Conservation (phyloP, 1,140 invertebrate species). For the Papilio helenus region DNA sequence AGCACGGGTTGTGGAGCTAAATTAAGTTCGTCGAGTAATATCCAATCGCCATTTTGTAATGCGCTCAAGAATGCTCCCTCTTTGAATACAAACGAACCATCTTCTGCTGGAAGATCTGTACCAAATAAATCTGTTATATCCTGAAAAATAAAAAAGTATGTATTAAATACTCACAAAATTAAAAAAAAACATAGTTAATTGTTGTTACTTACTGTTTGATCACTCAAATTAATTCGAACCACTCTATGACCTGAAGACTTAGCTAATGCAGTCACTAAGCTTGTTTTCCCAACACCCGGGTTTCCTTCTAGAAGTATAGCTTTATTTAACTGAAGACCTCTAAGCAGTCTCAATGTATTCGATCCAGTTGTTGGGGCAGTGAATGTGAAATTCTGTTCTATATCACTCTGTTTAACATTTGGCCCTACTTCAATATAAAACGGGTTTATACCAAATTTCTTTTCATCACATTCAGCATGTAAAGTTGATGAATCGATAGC, state of each 20-base stretch:
- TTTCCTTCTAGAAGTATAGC: slow-evolving; percentile 98
- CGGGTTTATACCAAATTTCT: slow-evolving; percentile 87
- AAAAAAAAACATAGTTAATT: background rate
- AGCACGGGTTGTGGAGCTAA: slow-evolving; percentile 98
- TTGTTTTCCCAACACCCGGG: slow-evolving; percentile 99
- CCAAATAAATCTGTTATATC: slow-evolving; percentile 99
- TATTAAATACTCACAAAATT: background rate
- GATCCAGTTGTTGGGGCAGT: slow-evolving; percentile 91
- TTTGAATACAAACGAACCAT: slow-evolving; percentile 96
- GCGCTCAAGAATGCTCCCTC: slow-evolving; percentile 98
- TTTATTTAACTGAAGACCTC: slow-evolving; percentile 94
- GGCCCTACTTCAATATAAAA: slow-evolving; percentile 86
- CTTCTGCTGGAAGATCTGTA: slow-evolving; percentile 97
- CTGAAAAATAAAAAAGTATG: slow-evolving; percentile 77
- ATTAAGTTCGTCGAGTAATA: slow-evolving; percentile 99
- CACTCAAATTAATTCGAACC: slow-evolving; percentile 97
- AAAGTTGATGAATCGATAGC: slow-evolving; percentile 62
- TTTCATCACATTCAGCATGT: slow-evolving; percentile 56
- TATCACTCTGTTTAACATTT: slow-evolving; percentile 50
- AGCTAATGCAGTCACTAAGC: slow-evolving; percentile 95
- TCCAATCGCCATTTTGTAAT: slow-evolving; percentile 96
- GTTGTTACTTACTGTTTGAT: slow-evolving; percentile 93
- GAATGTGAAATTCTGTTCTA: slow-evolving; percentile 86
- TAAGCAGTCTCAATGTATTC: slow-evolving; percentile 93
- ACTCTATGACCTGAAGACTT: slow-evolving; percentile 92